Percentiles rank a stretch among this genome's conserved stretches.
Evolutionary conservation across 2,797 vertebrate genomes (phyloP).

Genomic region (Neosilurus mollespiculum): DNA sequence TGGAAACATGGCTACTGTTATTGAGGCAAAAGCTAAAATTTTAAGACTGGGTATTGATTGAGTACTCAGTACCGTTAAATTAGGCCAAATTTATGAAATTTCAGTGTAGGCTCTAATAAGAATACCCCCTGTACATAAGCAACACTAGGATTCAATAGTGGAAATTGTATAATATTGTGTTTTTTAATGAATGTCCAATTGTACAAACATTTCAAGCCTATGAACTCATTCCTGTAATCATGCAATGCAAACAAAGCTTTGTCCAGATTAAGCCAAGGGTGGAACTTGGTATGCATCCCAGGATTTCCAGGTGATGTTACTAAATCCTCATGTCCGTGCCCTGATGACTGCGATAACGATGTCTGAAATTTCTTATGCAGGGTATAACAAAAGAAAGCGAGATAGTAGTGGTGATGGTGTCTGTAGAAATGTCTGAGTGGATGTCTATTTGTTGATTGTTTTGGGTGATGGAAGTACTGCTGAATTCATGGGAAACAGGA

Average conservation of each 20-base stretch:
- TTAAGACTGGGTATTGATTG: neutral
- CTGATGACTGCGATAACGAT: neutral
- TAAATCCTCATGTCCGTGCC: neutral
- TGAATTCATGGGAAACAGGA: neutral
- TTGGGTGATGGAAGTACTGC: neutral
- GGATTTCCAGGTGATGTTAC: neutral
- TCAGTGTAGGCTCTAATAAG: neutral
- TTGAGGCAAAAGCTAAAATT: neutral
- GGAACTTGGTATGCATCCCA: neutral
- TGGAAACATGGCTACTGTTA: neutral
- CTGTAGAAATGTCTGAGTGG: neutral
- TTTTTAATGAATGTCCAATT: neutral
- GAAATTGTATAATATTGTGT: neutral
- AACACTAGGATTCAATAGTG: neutral
- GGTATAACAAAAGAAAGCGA: neutral
- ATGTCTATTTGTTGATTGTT: neutral
- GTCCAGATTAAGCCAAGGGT: neutral
- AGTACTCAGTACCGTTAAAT: neutral
- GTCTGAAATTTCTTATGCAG: neutral
- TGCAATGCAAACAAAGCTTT: neutral
- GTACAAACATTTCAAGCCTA: neutral
- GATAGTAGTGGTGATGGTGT: neutral
- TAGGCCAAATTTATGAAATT: neutral
- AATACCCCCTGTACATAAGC: neutral
- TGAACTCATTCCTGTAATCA: conserved; percentile 1